Conservation (phyloP, 2,888 invertebrate species). For the Girardia tigrina region DNA sequence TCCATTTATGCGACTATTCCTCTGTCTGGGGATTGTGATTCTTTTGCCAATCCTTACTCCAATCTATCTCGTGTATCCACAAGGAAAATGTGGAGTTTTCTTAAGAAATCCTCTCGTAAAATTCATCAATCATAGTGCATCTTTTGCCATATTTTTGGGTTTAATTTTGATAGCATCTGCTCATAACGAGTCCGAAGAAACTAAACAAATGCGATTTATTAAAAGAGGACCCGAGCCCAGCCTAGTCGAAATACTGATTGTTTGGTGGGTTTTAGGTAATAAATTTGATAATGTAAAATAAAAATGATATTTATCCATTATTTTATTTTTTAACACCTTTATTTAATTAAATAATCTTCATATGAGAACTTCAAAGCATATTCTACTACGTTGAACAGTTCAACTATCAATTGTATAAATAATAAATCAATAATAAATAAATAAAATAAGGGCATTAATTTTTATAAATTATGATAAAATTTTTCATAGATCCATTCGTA, state of each 20-base stretch:
- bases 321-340: no score
- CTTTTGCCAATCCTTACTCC: conserved; percentile 52
- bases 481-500: no score
- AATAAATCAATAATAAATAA: no score
- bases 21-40: conserved; percentile 50
- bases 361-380: no score
- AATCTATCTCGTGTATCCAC: conserved; percentile 53
- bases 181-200: conserved; percentile 42
- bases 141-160: conserved; percentile 54
- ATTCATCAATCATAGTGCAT: conserved; percentile 55
- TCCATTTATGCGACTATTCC: conserved; percentile 49
- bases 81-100: conserved; percentile 52
- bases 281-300: no score
- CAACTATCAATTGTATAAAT: no score
- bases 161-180: conserved; percentile 53
- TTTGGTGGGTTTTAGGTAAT: conserved; percentile 54
- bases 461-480: no score
- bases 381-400: no score
- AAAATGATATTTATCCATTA: no score
- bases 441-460: no score
- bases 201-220: conserved; percentile 42
- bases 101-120: conserved; percentile 55
- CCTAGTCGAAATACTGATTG: conserved; percentile 53
- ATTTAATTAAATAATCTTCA: no score
- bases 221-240: conserved; percentile 53